A percentile compares a stretch with the other conserved stretches of the same genome.
These are phyloP conservation scores for Campylomormyrus numenius DNA, from an alignment of 2,113 vertebrate genomes.

Conservation along the genomic window DNA sequence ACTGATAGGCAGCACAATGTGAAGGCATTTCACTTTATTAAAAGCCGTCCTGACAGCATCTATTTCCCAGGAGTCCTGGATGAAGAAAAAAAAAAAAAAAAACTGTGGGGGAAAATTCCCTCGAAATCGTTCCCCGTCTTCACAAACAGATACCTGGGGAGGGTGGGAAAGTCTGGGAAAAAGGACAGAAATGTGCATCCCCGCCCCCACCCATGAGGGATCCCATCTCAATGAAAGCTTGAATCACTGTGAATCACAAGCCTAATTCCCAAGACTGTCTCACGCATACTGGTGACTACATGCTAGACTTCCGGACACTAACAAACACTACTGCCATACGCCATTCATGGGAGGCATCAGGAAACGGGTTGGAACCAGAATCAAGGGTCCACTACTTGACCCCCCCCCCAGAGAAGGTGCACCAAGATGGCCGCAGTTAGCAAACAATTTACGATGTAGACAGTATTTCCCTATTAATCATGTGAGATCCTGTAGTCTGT, in stretches of 20 bases:
- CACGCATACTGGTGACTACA: neutral
- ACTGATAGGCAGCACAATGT: neutral
- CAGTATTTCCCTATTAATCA: neutral
- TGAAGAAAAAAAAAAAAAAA: neutral
- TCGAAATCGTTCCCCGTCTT: neutral
- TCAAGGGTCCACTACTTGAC: neutral
- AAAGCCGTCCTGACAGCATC: neutral
- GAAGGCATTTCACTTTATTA: neutral
- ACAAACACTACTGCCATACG: neutral
- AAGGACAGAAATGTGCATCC: neutral
- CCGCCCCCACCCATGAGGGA: neutral
- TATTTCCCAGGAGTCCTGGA: neutral
- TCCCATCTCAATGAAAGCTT: neutral
- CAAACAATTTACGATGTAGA: neutral
- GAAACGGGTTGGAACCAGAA: neutral
- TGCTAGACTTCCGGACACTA: neutral
- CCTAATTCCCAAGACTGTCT: neutral
- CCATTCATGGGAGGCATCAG: neutral
- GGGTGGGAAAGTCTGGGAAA: neutral
- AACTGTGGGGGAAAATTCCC: neutral
- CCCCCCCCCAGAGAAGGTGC: neutral
- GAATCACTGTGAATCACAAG: constrained; percentile 3
- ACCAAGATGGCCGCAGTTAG: neutral
- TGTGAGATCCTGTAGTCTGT: neutral
- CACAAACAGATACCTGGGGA: neutral